phyloP scores from a whole-genome alignment of 1,140 invertebrate genomes.

The Pseudobourletiella spinata region DNA sequence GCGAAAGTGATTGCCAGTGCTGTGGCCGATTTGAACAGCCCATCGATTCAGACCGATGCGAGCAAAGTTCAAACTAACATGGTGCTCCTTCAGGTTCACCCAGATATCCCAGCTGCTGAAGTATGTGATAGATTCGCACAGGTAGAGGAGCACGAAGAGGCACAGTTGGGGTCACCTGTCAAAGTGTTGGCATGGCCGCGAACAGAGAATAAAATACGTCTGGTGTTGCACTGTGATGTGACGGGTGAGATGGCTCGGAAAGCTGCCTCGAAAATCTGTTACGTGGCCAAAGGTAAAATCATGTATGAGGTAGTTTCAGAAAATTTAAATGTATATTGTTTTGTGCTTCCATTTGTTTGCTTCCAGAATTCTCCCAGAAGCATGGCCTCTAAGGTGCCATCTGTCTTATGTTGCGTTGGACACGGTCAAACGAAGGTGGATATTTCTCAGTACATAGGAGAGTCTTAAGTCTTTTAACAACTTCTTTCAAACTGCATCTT shows the following conservation, averaged over 20 bases:
- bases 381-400: too few species aligned
- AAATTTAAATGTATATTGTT: background rate
- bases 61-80: constrained; percentile 66
- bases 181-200: constrained; percentile 50
- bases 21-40: constrained; percentile 45
- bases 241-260: constrained; percentile 51
- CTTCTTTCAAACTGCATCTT: too few species aligned
- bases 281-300: constrained; percentile 47
- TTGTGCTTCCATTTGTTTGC: too few species aligned
- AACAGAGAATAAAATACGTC: constrained; percentile 47
- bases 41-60: constrained; percentile 54
- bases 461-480: too few species aligned
- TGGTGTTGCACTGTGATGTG: constrained; percentile 61
- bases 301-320: background rate
- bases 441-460: too few species aligned
- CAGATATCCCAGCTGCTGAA: constrained; percentile 45
- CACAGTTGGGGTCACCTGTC: constrained; percentile 43
- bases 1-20: constrained; percentile 57
- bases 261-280: constrained; percentile 53
- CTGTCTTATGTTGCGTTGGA: too few species aligned
- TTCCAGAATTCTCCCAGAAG: too few species aligned
- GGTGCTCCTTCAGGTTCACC: constrained; percentile 54
- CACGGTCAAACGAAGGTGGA: too few species aligned
- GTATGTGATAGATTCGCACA: constrained; percentile 50
- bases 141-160: constrained; percentile 48